These are phyloP conservation scores for Cheilosia vernalis DNA, from an alignment of 2,888 invertebrate species.

Conservation along the genomic window DNA sequence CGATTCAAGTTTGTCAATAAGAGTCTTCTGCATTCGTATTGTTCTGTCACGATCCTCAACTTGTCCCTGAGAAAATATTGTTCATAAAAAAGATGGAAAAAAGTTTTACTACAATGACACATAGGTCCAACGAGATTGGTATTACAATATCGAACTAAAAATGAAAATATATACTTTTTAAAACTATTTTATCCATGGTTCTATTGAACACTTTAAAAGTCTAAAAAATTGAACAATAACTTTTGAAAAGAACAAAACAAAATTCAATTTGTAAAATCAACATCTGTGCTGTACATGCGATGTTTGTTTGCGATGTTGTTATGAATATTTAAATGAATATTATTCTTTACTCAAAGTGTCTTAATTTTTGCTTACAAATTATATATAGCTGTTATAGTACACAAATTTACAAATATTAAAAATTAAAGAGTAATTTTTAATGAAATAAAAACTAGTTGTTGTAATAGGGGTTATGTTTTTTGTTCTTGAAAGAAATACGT, in stretches of 20 bases:
- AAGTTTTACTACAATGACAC: slow-evolving; percentile 15
- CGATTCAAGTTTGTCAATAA: slow-evolving; percentile 86
- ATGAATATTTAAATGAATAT: slow-evolving; percentile 30
- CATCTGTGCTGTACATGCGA: slow-evolving; percentile 71
- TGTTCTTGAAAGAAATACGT: slow-evolving; percentile 12
- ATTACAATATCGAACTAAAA: slow-evolving; percentile 51
- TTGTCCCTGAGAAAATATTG: slow-evolving; percentile 86
- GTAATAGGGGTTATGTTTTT: neutral
- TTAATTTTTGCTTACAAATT: slow-evolving; percentile 22
- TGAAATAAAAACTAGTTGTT: slow-evolving; percentile 25
- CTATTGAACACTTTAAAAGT: slow-evolving; percentile 44
- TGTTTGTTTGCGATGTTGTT: slow-evolving; percentile 44
- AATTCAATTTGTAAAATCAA: slow-evolving; percentile 40
- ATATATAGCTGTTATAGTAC: slow-evolving; percentile 16
- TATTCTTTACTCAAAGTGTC: slow-evolving; percentile 1
- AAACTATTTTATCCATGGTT: slow-evolving; percentile 47
- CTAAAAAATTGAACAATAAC: slow-evolving; percentile 40
- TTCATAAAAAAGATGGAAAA: slow-evolving; percentile 3
- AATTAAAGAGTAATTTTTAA: slow-evolving; percentile 26
- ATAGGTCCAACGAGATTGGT: neutral
- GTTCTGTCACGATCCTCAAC: slow-evolving; percentile 93
- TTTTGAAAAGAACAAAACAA: slow-evolving; percentile 12
- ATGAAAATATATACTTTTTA: slow-evolving; percentile 20
- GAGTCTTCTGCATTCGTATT: slow-evolving; percentile 91
- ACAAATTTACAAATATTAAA: slow-evolving; percentile 38